Percentiles rank a stretch among this genome's conserved stretches.
phyloP scores from a whole-genome alignment of 92 coral and sea anemone genomes.

The Porites lobata region DNA sequence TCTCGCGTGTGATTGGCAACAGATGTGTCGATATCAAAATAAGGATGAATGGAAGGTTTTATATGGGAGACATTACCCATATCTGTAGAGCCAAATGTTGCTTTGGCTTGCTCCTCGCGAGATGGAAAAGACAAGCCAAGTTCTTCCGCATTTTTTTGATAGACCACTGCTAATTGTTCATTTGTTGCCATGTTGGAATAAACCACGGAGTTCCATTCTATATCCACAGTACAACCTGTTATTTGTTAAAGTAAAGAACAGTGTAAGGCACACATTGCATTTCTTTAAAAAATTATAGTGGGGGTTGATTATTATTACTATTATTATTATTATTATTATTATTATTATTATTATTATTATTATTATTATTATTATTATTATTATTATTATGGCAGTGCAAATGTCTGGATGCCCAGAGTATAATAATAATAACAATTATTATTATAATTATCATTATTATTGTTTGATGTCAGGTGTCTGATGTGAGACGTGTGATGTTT shows the following conservation, averaged over 20 bases:
- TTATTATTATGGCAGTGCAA: too few species aligned
- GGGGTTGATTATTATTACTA: too few species aligned
- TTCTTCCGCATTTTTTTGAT: conserved; percentile 86
- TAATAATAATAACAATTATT: too few species aligned
- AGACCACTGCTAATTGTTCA: conserved; percentile 78
- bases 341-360: too few species aligned
- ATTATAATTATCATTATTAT: too few species aligned
- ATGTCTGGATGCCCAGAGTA: too few species aligned
- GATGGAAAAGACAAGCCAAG: conserved; percentile 82
- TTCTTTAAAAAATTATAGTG: too few species aligned
- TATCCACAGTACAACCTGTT: conserved; percentile 93
- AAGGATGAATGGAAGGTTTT: conserved; percentile 97
- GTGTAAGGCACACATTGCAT: not conserved
- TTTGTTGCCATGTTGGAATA: conserved; percentile 85
- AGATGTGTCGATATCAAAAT: conserved; percentile 78
- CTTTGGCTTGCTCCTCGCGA: conserved; percentile 81
- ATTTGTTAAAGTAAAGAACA: not conserved
- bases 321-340: too few species aligned
- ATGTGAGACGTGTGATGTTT: too few species aligned
- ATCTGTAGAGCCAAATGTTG: conserved; percentile 94
- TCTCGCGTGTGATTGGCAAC: conserved; percentile 88
- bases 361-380: too few species aligned
- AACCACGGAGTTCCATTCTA: conserved; percentile 72
- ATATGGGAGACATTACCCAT: conserved; percentile 99
- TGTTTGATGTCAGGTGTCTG: too few species aligned